phyloP scores from a whole-genome alignment of 2,888 invertebrate genomes.

The Fabriciana adippe region DNA sequence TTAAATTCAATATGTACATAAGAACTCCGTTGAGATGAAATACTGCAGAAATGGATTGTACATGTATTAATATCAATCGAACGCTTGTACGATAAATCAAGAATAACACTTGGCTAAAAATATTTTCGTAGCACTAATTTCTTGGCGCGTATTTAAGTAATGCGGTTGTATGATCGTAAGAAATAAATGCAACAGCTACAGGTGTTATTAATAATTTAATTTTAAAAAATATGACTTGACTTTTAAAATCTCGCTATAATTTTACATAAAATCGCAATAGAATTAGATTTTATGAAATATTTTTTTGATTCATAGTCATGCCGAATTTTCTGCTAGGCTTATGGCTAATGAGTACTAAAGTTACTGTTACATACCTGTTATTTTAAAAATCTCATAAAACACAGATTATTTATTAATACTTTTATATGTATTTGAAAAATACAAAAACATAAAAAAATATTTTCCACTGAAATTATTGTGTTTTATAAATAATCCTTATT shows the following conservation, averaged over 20 bases:
- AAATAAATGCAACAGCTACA: conserved; percentile 45
- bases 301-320: not conserved
- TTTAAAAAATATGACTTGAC: not conserved
- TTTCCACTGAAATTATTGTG: conserved; percentile 20
- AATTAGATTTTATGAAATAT: not conserved
- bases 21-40: conserved; percentile 35
- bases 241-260: not conserved
- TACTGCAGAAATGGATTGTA: conserved; percentile 38
- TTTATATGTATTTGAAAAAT: conserved; percentile 11
- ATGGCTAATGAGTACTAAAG: conserved; percentile 7
- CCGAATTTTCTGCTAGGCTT: not conserved
- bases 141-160: conserved; percentile 43
- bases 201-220: conserved; percentile 37
- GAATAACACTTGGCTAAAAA: conserved; percentile 42
- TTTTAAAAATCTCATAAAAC: conserved; percentile 21
- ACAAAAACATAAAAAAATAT: not conserved
- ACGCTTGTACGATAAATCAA: conserved; percentile 39
- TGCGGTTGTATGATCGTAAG: conserved; percentile 42
- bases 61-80: conserved; percentile 41
- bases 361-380: conserved; percentile 37
- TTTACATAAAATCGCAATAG: not conserved
- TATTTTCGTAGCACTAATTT: conserved; percentile 43
- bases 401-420: conserved; percentile 10
- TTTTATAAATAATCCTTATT: conserved; percentile 27
- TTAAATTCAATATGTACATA: conserved; percentile 27